Evolutionary conservation across 2,113 vertebrate genomes (phyloP).

Genomic region (Glaucomys volans): DNA sequence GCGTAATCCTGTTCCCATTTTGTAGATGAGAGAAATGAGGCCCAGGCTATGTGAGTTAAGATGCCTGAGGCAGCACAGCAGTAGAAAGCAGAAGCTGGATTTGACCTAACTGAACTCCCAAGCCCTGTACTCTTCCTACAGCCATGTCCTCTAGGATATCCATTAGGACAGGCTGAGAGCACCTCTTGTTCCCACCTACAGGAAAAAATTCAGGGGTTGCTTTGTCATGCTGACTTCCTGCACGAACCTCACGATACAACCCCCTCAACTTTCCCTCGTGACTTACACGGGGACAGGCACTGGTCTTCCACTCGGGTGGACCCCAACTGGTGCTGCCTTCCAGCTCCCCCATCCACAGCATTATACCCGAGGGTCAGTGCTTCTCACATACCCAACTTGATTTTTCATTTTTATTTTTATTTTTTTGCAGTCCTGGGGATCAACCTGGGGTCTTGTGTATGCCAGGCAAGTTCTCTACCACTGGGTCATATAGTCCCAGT

Average conservation of each 20-base stretch:
- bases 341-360: neutral
- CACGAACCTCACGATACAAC: neutral
- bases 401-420: neutral
- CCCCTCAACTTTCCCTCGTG: neutral
- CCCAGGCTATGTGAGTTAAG: neutral
- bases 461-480: neutral
- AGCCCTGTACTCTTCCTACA: neutral
- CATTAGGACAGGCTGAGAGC: neutral
- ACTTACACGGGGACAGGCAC: neutral
- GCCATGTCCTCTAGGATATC: neutral
- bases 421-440: neutral
- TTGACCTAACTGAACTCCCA: neutral
- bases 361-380: neutral
- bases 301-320: neutral
- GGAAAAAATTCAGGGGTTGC: constrained; percentile 43
- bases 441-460: neutral
- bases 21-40: neutral
- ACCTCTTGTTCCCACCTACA: neutral
- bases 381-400: neutral
- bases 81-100: neutral
- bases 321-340: neutral
- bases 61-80: neutral
- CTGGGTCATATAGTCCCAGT: neutral
- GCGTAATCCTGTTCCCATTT: neutral
- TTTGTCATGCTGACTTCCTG: neutral